Conservation (phyloP, 2,797 vertebrate genomes). For the Hylomyscus alleni region DNA sequence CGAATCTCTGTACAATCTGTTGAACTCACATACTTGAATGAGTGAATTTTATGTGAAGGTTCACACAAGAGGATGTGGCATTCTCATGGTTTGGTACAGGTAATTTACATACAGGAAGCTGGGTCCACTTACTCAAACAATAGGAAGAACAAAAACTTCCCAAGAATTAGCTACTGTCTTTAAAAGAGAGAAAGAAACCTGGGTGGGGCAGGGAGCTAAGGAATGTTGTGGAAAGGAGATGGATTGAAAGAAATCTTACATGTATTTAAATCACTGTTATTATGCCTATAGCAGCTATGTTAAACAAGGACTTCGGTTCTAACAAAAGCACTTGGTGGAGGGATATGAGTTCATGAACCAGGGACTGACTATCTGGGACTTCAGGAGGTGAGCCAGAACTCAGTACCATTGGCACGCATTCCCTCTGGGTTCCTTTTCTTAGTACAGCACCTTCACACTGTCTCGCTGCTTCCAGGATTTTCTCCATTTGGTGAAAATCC, state of each 20-base stretch:
- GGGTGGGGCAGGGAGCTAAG: no score
- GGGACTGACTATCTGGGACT: not conserved
- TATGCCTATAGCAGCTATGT: not conserved
- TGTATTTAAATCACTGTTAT: not conserved
- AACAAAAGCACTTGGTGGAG: not conserved
- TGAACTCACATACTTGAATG: not conserved
- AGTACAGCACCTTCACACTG: not conserved
- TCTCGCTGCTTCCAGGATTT: not conserved
- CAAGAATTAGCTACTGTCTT: not conserved
- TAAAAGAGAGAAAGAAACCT: not conserved
- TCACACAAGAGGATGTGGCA: not conserved
- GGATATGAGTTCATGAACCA: not conserved
- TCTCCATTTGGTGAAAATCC: not conserved
- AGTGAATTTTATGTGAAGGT: not conserved
- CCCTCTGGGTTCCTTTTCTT: not conserved
- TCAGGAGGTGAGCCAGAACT: not conserved
- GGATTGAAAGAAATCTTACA: not conserved
- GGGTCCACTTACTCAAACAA: not conserved
- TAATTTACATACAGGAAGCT: not conserved
- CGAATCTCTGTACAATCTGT: not conserved
- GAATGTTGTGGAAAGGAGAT: not conserved
- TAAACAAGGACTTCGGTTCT: not conserved
- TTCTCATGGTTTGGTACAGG: not conserved
- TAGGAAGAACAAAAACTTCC: not conserved
- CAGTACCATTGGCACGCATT: not conserved